phyloP scores from a whole-genome alignment of 2,797 vertebrate species.

The Acanthurus leucopareius region DNA sequence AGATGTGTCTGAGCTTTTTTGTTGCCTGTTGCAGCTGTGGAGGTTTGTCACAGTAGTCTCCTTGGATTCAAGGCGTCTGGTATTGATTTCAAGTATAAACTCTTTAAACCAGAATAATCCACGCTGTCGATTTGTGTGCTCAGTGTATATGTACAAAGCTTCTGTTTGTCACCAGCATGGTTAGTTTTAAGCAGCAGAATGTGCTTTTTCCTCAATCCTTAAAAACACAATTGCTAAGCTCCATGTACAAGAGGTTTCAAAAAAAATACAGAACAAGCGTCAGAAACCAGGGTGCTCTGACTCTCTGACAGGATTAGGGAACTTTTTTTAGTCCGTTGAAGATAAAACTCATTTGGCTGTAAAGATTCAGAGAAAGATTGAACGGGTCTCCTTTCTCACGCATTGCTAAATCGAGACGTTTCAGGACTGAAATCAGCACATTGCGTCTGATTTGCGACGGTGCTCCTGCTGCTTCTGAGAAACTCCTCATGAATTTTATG shows the following conservation, averaged over 20 bases:
- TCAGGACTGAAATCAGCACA: slow-evolving; percentile 23
- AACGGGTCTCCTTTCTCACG: background rate
- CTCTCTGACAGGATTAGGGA: slow-evolving; percentile 4
- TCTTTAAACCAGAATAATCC: background rate
- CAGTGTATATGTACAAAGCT: background rate
- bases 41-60: background rate
- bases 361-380: slow-evolving; percentile 6
- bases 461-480: slow-evolving; percentile 17
- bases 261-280: background rate
- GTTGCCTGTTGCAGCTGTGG: too few relatives aligned
- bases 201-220: background rate
- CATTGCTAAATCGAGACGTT: slow-evolving; percentile 20
- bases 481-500: slow-evolving; percentile 32
- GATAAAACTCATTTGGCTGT: slow-evolving; percentile 7
- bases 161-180: background rate
- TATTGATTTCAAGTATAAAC: background rate
- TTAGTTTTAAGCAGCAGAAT: background rate
- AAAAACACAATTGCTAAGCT: background rate
- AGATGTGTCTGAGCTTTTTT: background rate
- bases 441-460: slow-evolving; percentile 16
- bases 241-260: background rate
- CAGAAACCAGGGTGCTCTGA: background rate
- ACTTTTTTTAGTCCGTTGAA: slow-evolving; percentile 1
- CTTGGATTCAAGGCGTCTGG: background rate
- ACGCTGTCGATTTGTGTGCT: background rate